Conservation (phyloP, 2,888 invertebrate genomes). For the Epinotia nisella region DNA sequence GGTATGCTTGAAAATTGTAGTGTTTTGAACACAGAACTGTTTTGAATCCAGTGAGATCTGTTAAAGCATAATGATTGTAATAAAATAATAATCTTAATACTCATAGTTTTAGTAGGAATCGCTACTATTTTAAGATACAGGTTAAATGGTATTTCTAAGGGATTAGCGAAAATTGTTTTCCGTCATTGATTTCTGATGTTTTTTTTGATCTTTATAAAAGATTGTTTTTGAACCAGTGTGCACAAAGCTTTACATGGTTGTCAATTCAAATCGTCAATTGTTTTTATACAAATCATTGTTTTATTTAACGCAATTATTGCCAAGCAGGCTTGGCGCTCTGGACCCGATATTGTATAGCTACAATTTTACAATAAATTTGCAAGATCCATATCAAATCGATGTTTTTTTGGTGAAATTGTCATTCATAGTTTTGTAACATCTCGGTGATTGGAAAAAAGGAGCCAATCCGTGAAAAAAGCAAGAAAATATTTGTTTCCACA, state of each 20-base stretch:
- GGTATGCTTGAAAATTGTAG: slow-evolving; percentile 83
- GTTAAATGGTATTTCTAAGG: slow-evolving; percentile 29
- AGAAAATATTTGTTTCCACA: background rate
- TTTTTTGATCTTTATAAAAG: slow-evolving; percentile 21
- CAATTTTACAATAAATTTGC: slow-evolving; percentile 4
- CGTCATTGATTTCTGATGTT: slow-evolving; percentile 18
- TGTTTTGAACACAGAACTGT: slow-evolving; percentile 80
- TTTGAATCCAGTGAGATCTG: slow-evolving; percentile 73
- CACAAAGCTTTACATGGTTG: slow-evolving; percentile 51
- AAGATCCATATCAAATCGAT: background rate
- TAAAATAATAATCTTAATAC: slow-evolving; percentile 68
- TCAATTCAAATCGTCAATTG: slow-evolving; percentile 70
- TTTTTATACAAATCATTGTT: slow-evolving; percentile 46
- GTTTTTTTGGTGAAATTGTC: background rate
- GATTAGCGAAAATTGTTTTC: slow-evolving; percentile 30
- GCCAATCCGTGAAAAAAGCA: background rate
- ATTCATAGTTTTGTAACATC: background rate
- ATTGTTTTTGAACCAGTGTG: slow-evolving; percentile 39
- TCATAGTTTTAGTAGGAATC: slow-evolving; percentile 71
- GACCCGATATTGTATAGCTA: background rate
- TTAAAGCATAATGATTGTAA: slow-evolving; percentile 70
- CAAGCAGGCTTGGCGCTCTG: background rate
- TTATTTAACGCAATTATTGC: slow-evolving; percentile 17
- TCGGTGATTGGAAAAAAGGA: slow-evolving; percentile 1
- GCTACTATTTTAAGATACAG: slow-evolving; percentile 54